Conservation (phyloP, 2,113 vertebrate species). For the Phaethon lepturus region DNA sequence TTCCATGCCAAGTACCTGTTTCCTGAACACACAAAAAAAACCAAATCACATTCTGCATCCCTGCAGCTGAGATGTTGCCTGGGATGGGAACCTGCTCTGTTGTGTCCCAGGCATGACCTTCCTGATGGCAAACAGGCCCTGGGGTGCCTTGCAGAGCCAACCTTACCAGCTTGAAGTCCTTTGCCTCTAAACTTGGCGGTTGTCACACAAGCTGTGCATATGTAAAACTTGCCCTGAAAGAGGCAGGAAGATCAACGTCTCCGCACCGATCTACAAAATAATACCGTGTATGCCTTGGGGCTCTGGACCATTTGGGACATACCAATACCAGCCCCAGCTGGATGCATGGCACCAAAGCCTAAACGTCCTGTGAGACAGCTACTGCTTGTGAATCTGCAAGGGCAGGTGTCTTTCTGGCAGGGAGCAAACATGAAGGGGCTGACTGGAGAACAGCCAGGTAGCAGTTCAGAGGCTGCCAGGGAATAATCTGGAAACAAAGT, state of each 20-base stretch:
- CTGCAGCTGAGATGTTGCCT: background rate
- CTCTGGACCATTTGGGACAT: background rate
- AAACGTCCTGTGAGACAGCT: background rate
- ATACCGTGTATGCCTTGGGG: fast-evolving
- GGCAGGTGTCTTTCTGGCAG: background rate
- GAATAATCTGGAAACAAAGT: background rate
- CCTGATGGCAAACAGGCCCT: background rate
- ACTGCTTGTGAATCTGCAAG: background rate
- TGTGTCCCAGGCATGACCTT: background rate
- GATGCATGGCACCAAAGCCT: background rate
- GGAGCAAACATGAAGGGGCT: background rate
- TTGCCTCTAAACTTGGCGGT: background rate
- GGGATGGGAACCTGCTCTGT: background rate
- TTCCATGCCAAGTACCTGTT: background rate
- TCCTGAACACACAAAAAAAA: background rate
- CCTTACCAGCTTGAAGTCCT: background rate
- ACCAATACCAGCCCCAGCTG: fast-evolving
- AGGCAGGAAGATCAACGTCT: background rate
- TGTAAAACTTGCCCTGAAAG: background rate
- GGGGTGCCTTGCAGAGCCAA: background rate
- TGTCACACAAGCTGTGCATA: background rate
- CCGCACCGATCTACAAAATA: background rate
- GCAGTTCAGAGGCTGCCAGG: background rate
- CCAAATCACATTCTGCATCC: background rate
- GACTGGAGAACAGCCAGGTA: background rate